phyloP scores from a whole-genome alignment of 2,797 vertebrate species.

The Poeciliopsis turneri region DNA sequence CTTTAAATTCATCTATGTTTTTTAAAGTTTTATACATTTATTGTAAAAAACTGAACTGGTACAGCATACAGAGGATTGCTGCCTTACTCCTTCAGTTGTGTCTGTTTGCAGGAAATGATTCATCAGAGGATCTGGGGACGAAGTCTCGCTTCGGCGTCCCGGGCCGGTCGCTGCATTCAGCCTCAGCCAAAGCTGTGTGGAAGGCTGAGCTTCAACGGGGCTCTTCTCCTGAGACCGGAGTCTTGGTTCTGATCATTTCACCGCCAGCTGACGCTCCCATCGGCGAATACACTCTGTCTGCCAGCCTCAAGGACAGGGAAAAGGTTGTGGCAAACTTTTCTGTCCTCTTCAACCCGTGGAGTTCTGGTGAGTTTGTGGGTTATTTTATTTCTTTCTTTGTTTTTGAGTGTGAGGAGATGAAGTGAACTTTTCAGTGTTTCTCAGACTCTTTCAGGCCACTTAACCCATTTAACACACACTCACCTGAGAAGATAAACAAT shows the following conservation, averaged over 20 bases:
- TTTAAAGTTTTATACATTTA: background rate
- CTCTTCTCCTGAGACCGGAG: background rate
- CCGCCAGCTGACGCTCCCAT: conserved; percentile 79
- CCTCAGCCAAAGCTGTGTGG: conserved; percentile 37
- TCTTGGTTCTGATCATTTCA: conserved; percentile 60
- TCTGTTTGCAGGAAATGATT: conserved; percentile 71
- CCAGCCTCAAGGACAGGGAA: conserved; percentile 37
- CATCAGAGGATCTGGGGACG: conserved; percentile 76
- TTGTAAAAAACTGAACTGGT: background rate
- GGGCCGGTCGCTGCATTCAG: fast-evolving
- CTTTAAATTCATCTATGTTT: background rate
- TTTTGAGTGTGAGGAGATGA: background rate
- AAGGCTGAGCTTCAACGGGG: conserved; percentile 40
- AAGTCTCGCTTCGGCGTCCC: conserved; percentile 66
- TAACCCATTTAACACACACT: too few relatives aligned
- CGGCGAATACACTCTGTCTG: conserved; percentile 77
- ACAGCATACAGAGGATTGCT: background rate
- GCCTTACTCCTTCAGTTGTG: background rate
- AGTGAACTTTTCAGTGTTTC: background rate
- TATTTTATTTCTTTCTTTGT: background rate
- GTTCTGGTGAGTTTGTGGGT: conserved; percentile 62
- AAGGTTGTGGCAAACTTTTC: conserved; percentile 43
- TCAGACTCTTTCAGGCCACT: too few relatives aligned
- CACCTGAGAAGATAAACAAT: too few relatives aligned
- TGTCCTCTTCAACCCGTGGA: conserved; percentile 86